phyloP scores from a whole-genome alignment of 2,113 vertebrate species.

The Vombatus ursinus region DNA sequence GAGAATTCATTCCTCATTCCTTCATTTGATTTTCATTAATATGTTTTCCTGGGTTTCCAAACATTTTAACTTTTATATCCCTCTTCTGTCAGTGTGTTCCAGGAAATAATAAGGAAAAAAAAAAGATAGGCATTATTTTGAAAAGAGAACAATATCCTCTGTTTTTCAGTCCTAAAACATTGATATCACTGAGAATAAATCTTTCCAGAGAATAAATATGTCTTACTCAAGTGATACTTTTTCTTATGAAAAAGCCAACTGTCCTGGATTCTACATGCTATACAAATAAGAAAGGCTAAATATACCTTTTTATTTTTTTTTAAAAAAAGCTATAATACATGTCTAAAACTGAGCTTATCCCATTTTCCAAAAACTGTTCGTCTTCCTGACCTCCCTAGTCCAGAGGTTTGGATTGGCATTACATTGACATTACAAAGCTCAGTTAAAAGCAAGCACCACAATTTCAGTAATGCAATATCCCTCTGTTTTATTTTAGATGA shows the following conservation, averaged over 20 bases:
- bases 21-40: slow-evolving; percentile 46
- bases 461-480: background rate
- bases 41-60: slow-evolving; percentile 36
- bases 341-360: background rate
- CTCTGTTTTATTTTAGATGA: background rate
- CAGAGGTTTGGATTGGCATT: background rate
- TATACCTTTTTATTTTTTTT: background rate
- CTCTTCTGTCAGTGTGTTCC: slow-evolving; percentile 13
- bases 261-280: background rate
- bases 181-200: slow-evolving; percentile 23
- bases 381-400: background rate
- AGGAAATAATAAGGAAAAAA: slow-evolving; percentile 23
- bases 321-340: background rate
- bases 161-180: slow-evolving; percentile 46
- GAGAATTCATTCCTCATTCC: background rate
- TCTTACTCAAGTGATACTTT: background rate
- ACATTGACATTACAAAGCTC: background rate
- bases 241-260: slow-evolving; percentile 30
- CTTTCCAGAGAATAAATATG: background rate
- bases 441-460: background rate
- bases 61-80: slow-evolving; percentile 47
- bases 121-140: slow-evolving; percentile 25
- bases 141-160: slow-evolving; percentile 18
- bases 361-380: background rate
- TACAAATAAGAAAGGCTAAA: background rate